phyloP scores from a whole-genome alignment of 2,113 vertebrate genomes.

The Myotis davidii region DNA sequence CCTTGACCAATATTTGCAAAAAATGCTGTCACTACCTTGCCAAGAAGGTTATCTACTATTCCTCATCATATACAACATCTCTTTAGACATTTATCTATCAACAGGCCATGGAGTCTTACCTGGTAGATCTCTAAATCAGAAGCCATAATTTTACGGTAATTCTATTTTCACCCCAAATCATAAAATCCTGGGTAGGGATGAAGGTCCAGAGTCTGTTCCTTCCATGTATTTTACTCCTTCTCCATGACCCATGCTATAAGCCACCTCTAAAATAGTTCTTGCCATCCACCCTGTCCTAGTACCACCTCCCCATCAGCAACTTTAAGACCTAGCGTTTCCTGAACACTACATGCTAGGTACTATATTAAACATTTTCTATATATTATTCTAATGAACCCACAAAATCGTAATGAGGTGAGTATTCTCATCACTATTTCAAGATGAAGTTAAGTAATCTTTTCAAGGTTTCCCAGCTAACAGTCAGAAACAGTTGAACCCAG shows the following conservation, averaged over 20 bases:
- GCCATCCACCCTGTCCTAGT: neutral
- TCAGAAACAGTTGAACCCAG: neutral
- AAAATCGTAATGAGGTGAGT: neutral
- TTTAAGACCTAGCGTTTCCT: neutral
- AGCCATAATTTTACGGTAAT: neutral
- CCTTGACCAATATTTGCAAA: neutral
- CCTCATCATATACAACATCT: neutral
- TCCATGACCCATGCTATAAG: neutral
- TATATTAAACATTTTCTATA: neutral
- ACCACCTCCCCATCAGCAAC: neutral
- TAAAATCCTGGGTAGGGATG: neutral
- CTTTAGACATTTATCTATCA: neutral
- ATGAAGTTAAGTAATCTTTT: neutral
- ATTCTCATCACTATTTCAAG: neutral
- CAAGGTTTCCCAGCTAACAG: neutral
- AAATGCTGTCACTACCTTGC: neutral
- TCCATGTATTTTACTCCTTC: neutral
- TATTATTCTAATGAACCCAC: neutral
- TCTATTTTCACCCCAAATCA: neutral
- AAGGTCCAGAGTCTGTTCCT: neutral
- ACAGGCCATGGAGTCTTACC: neutral
- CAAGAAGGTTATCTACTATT: neutral
- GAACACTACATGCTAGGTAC: neutral
- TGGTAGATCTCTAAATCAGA: neutral
- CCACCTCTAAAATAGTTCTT: neutral